A percentile compares a stretch with the other conserved stretches of the same genome.
Conservation (phyloP, 2,797 vertebrate genomes). For the Arremon aurantiirostris region DNA sequence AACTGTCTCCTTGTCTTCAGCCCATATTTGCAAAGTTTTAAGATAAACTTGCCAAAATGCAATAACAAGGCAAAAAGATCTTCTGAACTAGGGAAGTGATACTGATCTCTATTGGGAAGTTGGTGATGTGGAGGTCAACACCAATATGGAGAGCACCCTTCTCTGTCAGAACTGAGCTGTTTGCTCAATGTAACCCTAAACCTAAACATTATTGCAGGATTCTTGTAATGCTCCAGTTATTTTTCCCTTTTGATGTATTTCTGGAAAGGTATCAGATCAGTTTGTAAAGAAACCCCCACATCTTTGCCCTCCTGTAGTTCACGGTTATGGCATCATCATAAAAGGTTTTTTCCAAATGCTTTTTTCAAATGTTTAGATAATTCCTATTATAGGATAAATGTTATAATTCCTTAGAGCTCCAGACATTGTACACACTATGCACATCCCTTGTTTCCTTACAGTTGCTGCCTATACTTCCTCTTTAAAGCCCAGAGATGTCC, state of each 20-base stretch:
- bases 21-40: not conserved
- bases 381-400: not conserved
- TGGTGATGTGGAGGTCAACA: not conserved
- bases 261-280: not conserved
- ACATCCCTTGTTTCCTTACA: not conserved
- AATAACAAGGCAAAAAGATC: not conserved
- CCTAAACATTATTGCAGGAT: not conserved
- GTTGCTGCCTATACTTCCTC: not conserved
- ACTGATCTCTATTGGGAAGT: not conserved
- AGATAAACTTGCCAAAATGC: not conserved
- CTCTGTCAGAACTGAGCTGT: not conserved
- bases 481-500: not conserved
- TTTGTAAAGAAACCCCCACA: not conserved
- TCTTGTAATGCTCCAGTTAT: not conserved
- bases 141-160: rapidly evolving
- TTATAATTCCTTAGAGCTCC: not conserved
- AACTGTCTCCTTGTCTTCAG: not conserved
- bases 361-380: not conserved
- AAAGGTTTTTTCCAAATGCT: not conserved
- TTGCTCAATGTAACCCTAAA: not conserved
- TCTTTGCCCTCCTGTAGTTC: not conserved
- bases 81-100: not conserved
- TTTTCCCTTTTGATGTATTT: not conserved
- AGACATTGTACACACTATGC: not conserved
- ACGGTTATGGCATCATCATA: rapidly evolving